Evolutionary conservation across 1,140 invertebrate species (phyloP), one percentile per base, ranked within the genome.

Genomic region (Lasioglossum baleicum): DNA sequence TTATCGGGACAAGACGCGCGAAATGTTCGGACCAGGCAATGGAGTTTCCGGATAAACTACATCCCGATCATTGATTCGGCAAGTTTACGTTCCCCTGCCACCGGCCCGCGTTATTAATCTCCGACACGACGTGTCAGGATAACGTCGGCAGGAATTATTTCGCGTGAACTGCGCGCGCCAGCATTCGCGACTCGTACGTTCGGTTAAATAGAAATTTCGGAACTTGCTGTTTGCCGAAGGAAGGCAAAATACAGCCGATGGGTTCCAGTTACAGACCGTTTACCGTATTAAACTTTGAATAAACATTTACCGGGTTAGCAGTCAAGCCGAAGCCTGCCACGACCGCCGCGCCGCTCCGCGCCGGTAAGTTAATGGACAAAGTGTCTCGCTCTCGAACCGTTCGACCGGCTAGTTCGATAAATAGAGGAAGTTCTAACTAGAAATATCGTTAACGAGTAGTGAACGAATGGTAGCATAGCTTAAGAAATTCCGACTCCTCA

Each of bases 241-340:
- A 42, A 71, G 73, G 8, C 15, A 31, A 61, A 72, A 72, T 13
- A 26, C n/a, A 26, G n/a, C n/a, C 13, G n/a, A 31, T 72, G 70
- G 70, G 15, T 56, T n/a, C 58, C 13, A 2, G 48, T 31, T 75
- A 51, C 20, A 10, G 48, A n/a, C 15, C 48, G 72, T 76, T 83
- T 69, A 67, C 75, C 65, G n/a, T 82, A 75, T 80, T 83, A 75
- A 73, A 83, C 70, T 80, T 72, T 7, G 44, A 35, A 72, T 72
- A 84, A 84, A 84, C 53, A 84, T 83, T 83, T 78, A 15, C 31
- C 13, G 22, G 75, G 13, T 22, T 17, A n/a, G 51, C 42, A 26
- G 53, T 70, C 64, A 58, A 66, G 58, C 44, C 44, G 44, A 11
- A 3, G 44, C 44, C 10, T 10, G 44, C 44, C 44, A 0, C 11